Base-by-base conservation (phyloP, 2,113 vertebrate genomes). In the Egretta garzetta region DNA sequence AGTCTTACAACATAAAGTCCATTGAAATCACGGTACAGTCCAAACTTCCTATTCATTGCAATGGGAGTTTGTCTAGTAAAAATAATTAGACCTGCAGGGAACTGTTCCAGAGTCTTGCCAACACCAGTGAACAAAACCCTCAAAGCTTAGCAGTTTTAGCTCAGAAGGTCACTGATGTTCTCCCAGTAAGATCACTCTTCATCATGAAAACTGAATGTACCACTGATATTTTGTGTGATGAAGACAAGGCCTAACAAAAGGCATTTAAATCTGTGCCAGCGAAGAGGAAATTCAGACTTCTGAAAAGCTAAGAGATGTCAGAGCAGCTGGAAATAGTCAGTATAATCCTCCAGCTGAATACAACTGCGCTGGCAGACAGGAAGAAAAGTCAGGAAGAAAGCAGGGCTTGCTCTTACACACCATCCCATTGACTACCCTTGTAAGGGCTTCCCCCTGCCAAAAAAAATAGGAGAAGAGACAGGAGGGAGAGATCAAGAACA, bases 11-110 rank as follows among this genome's bases (percentile, higher is more conserved):
- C 32, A 94, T 12, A 28, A 90, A 80, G 55, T 60, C 86, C 66
- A 76, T 4, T 79, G 84, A 90, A 88, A 90, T 59, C 86, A 75
- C 0, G 0, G 50, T 37, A 67, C 33, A 88, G 84, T 75, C 86
- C 93, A 96, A 93, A 71, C 56, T 87, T 94, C 82, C 70, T 89
- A 52, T 87, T 92, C 96, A 80, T 79, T 91, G 80, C 75, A 83
- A 80, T 52, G 37, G 67, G 90, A 92, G 52, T 68, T 92, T 89
- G 77, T 87, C 87, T 97, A 77, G 92, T 84, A 93, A 96, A 98
- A 96, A 94, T 97, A 97, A 97, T 97, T 96, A 96, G 76, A 97
- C 90, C 96, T 97, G 94, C 92, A 96, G 97, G 96, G 97, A 97
- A 96, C 93, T 90, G 64, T 67, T 95, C 92, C 93, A 92, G 60